Evolutionary conservation across 2,797 vertebrate species (phyloP).

Genomic region (Nyctibius grandis): DNA sequence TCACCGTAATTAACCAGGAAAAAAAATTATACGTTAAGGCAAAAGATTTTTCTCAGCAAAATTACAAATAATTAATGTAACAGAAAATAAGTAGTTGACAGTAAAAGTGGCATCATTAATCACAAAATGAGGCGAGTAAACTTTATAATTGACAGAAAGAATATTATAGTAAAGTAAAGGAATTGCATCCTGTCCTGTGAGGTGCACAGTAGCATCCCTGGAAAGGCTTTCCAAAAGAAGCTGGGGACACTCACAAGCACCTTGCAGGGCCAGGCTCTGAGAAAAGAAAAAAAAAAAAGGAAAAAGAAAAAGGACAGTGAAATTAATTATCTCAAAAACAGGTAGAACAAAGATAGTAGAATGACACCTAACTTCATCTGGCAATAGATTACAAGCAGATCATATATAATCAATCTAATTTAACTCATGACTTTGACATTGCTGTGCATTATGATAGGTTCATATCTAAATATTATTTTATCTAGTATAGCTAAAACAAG

Average conservation of each 20-base stretch:
- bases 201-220: constrained; percentile 43
- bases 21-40: background rate
- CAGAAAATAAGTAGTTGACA: background rate
- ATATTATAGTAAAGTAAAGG: background rate
- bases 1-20: background rate
- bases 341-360: background rate
- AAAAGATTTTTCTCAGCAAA: background rate
- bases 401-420: background rate
- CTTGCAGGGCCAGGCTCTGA: constrained; percentile 31
- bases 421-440: background rate
- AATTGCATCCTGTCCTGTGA: constrained; percentile 47
- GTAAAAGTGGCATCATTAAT: background rate
- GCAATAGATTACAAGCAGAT: background rate
- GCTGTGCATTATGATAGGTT: background rate
- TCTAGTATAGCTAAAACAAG: background rate
- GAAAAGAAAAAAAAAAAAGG: background rate
- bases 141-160: background rate
- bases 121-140: background rate
- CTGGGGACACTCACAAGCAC: constrained; percentile 23
- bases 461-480: background rate
- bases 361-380: background rate
- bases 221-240: constrained; percentile 27
- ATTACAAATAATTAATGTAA: background rate
- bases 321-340: background rate
- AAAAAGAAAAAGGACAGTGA: background rate